Conservation (phyloP, 2,888 invertebrate species). For the Cantharis flavilabris region DNA sequence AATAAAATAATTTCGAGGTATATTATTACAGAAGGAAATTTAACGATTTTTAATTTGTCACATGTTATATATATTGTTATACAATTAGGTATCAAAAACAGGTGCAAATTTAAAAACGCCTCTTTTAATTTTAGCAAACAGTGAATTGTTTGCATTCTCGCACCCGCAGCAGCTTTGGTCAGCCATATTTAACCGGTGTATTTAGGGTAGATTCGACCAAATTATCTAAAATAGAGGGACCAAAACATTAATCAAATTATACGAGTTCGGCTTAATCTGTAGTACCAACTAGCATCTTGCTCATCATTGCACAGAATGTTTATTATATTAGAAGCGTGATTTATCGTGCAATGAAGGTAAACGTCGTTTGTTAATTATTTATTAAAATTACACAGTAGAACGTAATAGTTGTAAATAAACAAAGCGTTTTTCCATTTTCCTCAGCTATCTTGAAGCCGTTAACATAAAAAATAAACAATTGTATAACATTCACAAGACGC, state of each 20-base stretch:
- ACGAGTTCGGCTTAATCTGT: slow-evolving; percentile 47
- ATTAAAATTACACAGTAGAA: slow-evolving; percentile 34
- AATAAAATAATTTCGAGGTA: background rate
- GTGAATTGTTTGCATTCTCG: slow-evolving; percentile 13
- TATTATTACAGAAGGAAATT: background rate
- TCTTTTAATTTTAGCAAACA: slow-evolving; percentile 31
- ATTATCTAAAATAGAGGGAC: slow-evolving; percentile 41
- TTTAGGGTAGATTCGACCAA: slow-evolving; percentile 33
- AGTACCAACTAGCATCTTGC: slow-evolving; percentile 43
- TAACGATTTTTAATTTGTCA: slow-evolving; percentile 12
- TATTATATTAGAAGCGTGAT: slow-evolving; percentile 44
- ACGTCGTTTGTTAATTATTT: slow-evolving; percentile 40
- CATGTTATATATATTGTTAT: background rate
- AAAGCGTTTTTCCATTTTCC: background rate
- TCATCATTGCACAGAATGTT: slow-evolving; percentile 42
- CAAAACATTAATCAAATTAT: slow-evolving; percentile 48
- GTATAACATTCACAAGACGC: slow-evolving; percentile 13
- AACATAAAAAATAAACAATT: background rate
- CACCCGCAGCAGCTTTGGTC: slow-evolving; percentile 29
- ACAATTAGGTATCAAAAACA: slow-evolving; percentile 11
- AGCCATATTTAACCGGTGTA: slow-evolving; percentile 35
- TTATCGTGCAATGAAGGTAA: slow-evolving; percentile 39
- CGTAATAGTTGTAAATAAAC: background rate
- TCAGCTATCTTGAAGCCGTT: background rate
- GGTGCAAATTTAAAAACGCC: slow-evolving; percentile 29